Evolutionary conservation across 2,113 vertebrate genomes (phyloP).

Genomic region (Hippopotamus amphibius): DNA sequence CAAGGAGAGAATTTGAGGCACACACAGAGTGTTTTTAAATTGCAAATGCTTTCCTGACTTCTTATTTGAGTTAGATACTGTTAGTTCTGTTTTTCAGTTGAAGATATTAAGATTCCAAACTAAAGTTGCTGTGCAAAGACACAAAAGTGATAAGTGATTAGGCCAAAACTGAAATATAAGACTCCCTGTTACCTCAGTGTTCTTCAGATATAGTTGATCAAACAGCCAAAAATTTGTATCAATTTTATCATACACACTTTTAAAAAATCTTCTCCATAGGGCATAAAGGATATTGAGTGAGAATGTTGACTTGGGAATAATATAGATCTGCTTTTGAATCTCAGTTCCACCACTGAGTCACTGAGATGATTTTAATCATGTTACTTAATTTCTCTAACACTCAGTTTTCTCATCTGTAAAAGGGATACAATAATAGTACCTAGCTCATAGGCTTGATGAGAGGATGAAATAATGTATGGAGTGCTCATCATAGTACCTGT

Average conservation of each 20-base stretch:
- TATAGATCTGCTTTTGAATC: not conserved
- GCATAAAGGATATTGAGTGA: not conserved
- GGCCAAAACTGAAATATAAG: slow-evolving; percentile 30
- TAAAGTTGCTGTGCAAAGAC: not conserved
- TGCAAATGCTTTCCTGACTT: not conserved
- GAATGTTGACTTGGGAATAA: not conserved
- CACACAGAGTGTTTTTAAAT: not conserved
- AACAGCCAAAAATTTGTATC: not conserved
- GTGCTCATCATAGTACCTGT: not conserved
- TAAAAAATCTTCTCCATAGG: not conserved
- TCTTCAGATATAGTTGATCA: not conserved
- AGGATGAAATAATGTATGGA: not conserved
- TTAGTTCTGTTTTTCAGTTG: slow-evolving; percentile 3
- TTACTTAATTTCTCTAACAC: not conserved
- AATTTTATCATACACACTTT: not conserved
- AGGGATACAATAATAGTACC: not conserved
- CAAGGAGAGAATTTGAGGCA: not conserved
- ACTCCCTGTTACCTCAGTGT: not conserved
- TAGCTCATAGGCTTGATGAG: not conserved
- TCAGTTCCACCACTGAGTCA: not conserved
- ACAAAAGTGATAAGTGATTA: not conserved
- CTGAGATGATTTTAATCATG: not conserved
- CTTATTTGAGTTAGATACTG: not conserved
- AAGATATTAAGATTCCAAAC: slow-evolving; percentile 1
- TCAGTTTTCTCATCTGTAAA: slow-evolving; percentile 37